These are phyloP conservation scores for Geophilus truncorum DNA, from an alignment of 2,888 invertebrate species.

Conservation along the genomic window DNA sequence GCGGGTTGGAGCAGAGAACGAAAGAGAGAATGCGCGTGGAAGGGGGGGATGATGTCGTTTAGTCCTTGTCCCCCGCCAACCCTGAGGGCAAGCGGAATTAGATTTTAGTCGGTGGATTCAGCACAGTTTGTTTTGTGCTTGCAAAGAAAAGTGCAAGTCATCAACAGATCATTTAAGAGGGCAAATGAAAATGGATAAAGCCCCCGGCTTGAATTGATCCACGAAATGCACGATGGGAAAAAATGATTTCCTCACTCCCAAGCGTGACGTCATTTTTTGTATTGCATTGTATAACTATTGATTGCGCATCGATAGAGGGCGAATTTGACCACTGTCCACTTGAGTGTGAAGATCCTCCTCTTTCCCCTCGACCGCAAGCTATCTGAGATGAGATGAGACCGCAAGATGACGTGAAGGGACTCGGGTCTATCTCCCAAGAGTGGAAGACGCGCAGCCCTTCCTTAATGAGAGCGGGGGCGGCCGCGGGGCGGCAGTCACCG, in stretches of 20 bases:
- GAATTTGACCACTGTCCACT: constrained; percentile 19
- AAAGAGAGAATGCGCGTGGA: background rate
- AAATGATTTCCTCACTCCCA: background rate
- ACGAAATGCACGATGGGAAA: background rate
- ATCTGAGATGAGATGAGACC: constrained; percentile 27
- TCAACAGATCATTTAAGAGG: constrained; percentile 22
- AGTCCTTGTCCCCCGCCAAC: background rate
- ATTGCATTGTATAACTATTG: background rate
- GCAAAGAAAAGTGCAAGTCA: constrained; percentile 27
- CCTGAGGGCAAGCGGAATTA: constrained; percentile 26
- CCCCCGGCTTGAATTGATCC: constrained; percentile 12
- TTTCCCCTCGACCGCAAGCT: constrained; percentile 22
- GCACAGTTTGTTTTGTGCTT: constrained; percentile 20
- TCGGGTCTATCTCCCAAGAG: constrained; percentile 14
- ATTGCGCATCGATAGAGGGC: background rate
- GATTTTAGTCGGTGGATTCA: constrained; percentile 25
- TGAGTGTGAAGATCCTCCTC: constrained; percentile 25
- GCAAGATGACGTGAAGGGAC: constrained; percentile 25
- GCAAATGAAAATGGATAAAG: constrained; percentile 20
- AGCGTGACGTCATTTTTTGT: background rate
- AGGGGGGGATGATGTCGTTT: background rate
- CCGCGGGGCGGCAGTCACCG: constrained; percentile 7
- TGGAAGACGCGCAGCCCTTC: constrained; percentile 25
- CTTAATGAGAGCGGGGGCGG: constrained; percentile 25
- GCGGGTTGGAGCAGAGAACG: background rate